These are phyloP conservation scores for Pagetopsis macropterus DNA, from an alignment of 2,797 vertebrate genomes.

Conservation along the genomic window DNA sequence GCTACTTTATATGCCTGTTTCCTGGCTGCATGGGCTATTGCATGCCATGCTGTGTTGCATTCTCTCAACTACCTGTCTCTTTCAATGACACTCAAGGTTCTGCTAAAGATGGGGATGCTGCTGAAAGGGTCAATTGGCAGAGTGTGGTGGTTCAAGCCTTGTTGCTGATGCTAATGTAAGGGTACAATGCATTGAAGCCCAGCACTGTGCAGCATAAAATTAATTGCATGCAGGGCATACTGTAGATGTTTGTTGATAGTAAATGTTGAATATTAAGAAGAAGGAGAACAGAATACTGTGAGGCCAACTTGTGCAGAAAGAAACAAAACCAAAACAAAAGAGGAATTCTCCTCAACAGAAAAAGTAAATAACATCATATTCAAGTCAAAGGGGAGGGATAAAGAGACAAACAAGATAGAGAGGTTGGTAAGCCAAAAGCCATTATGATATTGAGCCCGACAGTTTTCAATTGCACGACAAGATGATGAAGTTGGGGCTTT, in stretches of 20 bases:
- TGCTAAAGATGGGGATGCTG: conserved; percentile 25
- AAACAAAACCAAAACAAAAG: not conserved
- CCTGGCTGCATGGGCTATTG: conserved; percentile 33
- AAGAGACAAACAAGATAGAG: conserved; percentile 10
- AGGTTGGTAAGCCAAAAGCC: conserved; percentile 9
- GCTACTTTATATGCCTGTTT: conserved; percentile 39
- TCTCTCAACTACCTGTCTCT: conserved; percentile 31
- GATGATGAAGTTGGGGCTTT: conserved; percentile 70
- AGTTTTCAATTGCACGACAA: conserved; percentile 40
- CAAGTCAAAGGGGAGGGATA: not conserved
- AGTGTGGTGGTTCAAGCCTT: conserved; percentile 22
- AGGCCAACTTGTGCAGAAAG: not conserved
- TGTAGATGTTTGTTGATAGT: too few relatives aligned
- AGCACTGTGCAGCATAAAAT: too few relatives aligned
- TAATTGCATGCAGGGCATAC: too few relatives aligned
- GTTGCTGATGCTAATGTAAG: too few relatives aligned
- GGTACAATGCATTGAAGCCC: too few relatives aligned
- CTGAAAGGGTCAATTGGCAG: conserved; percentile 12
- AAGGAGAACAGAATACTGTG: not conserved
- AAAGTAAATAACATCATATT: not conserved
- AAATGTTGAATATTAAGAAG: not conserved
- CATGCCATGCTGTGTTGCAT: conserved; percentile 27
- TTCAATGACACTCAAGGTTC: conserved; percentile 40
- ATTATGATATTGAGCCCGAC: conserved; percentile 37
- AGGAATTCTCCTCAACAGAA: not conserved